Base-by-base conservation (phyloP, 1,140 invertebrate species). In the Manduca sexta region DNA sequence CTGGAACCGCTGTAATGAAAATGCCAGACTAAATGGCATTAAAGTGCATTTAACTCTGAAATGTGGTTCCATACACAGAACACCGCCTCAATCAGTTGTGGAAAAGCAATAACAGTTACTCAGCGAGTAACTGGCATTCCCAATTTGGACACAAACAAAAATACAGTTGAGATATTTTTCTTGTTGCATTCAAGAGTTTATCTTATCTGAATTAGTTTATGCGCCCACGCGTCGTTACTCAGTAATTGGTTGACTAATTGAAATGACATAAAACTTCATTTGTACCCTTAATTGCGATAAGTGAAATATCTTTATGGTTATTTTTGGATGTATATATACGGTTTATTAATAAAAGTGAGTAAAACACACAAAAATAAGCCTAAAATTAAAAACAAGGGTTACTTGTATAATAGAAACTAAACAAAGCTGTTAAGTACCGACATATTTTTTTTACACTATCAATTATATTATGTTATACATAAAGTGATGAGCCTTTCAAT, bases 1-100 rank as follows among this genome's bases (percentile, higher is more conserved):
- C 60, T 54, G 58, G 45, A 29, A 46, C 14, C 33, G 33, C n/a
- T 52, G 59, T 72, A 75, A 75, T 74, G 61, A 71, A 74, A 72
- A 73, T 63, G 60, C 54, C 64, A 49, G 39, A 49, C 52, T 64
- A 52, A 56, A 64, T 56, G 45, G 39, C 43, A 52, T 53, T 66
- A 60, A 50, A 29, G 26, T 40, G 21, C 14, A 38, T 52, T 57
- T 45, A 45, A 12, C 10, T 34, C 8, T 34, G 15, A 40, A 17
- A 17, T 40, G 17, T 40, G 38, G 14, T 40, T 40, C 6, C 38
- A 5, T n/a, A 26, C 21, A 26, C 21, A 26, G 33, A 35, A 35
- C 10, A 5, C 5, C 33, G 13, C 33, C n/a, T 35, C n/a, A n/a
- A 35, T 35, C n/a, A 12, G 33, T 35, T 35, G 3, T 35, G 33